Base-by-base conservation (phyloP, 1,140 invertebrate species). In the Heliconius nattereri region DNA sequence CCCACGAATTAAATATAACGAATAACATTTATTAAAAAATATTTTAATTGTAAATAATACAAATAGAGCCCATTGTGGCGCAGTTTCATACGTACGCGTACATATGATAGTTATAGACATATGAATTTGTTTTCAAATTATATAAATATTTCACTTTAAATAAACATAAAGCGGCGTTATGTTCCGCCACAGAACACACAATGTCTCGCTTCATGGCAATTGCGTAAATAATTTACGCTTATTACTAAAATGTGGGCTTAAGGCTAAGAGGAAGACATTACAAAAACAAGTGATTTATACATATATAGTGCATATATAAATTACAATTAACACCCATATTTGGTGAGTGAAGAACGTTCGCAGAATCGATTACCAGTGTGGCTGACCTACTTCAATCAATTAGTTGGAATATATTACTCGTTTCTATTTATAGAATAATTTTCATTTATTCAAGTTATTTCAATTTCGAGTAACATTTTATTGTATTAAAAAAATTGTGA, bases 221-320 rank as follows among this genome's bases (percentile, higher is more conserved):
- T n/a, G 3, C 23, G 23, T 66, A 45, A 45, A 26, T 66, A 29
- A 66, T 29, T 66, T 66, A 66, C 13, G 11, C 3, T 26, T 11
- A 66, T 16, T 29, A 57, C 3, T 57, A 66, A 66, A 66, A 66
- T 66, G 8, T 26, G 60, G 60, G 13, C 3, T 66, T 66, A 66
- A 26, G 23, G 1, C 60, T 26, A 66, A 66, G 60, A 66, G 60
- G 60, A 66, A 66, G 60, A 66, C 60, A 9, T n/a, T 66, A 26
- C 60, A 66, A 66, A 66, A 66, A 66, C 60, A 66, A 66, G 60
- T 66, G 23, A 66, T 66, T 66, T 66, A 66, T n/a, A n/a, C n/a
- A n/a, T 66, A 66, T 26, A 26, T 66, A 29, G 23, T 26, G 13
- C 9, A 60, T 26, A 66, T 66, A 66, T 66, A 66, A 66, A 66